Evolutionary conservation across 2,888 invertebrate genomes (phyloP).

Genomic region (Gasteruption jaculator): DNA sequence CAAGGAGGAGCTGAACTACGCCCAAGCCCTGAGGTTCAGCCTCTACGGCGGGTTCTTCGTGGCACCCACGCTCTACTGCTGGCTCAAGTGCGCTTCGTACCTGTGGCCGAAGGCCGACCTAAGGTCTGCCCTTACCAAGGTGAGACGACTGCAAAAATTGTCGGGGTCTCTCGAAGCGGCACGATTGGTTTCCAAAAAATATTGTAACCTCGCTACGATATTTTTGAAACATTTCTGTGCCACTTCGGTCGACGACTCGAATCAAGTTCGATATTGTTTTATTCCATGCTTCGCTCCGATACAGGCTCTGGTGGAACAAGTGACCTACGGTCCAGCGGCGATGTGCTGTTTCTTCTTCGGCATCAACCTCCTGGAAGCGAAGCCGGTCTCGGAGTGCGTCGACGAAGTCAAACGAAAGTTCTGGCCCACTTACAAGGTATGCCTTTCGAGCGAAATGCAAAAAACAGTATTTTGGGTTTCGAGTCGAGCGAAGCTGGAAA

Average conservation of each 20-base stretch:
- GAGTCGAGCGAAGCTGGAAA: neutral
- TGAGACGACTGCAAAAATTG: no score
- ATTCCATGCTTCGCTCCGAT: no score
- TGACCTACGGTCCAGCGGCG: conserved; percentile 72
- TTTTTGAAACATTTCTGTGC: no score
- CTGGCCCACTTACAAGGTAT: conserved; percentile 70
- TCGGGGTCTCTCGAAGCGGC: no score
- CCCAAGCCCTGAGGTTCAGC: conserved; percentile 67
- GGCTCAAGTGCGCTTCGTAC: conserved; percentile 71
- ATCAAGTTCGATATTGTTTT: no score
- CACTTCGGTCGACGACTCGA: no score
- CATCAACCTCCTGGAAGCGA: conserved; percentile 71
- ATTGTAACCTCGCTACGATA: no score
- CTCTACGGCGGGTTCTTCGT: conserved; percentile 77
- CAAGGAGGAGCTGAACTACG: conserved; percentile 43
- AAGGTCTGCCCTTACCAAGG: conserved; percentile 70
- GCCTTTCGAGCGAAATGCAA: neutral
- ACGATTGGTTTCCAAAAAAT: no score
- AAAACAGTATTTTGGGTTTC: conserved; percentile 1
- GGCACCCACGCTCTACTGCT: conserved; percentile 75
- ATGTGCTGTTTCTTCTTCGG: conserved; percentile 75
- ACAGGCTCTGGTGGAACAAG: conserved; percentile 69
- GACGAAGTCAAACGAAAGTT: conserved; percentile 71
- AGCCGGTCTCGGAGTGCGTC: conserved; percentile 60
- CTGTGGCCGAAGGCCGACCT: conserved; percentile 73